These are phyloP conservation scores for Phacellophora camtschatica DNA, from an alignment of 30 jellyfish, hydroid and myxozoan genomes.

Conservation along the genomic window DNA sequence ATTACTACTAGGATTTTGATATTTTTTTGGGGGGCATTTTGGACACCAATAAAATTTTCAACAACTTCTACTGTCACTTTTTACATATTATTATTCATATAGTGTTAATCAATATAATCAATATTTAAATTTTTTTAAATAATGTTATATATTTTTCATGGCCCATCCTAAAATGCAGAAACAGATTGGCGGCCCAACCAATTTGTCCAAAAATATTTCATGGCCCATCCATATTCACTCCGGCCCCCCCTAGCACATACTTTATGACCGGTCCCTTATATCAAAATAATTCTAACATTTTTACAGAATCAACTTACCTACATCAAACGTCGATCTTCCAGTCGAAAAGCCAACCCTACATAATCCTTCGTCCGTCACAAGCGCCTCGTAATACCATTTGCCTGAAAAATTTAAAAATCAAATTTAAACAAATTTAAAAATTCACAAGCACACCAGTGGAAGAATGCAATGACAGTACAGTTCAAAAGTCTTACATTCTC, in stretches of 20 bases:
- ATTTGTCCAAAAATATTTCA: too few relatives aligned
- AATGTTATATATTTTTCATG: not conserved
- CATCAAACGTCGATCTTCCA: conserved; percentile 86
- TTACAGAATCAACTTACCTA: conserved; percentile 94
- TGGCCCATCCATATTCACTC: not conserved
- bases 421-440: not conserved
- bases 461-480: too few relatives aligned
- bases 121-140: too few relatives aligned
- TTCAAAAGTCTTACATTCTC: too few relatives aligned
- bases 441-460: not conserved
- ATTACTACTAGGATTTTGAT: too few relatives aligned
- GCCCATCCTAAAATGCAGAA: not conserved
- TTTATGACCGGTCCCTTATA: too few relatives aligned
- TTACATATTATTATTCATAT: too few relatives aligned
- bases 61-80: too few relatives aligned
- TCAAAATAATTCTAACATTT: too few relatives aligned
- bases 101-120: too few relatives aligned
- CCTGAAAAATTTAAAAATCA: conserved; percentile 41
- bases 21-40: too few relatives aligned
- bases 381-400: conserved; percentile 88
- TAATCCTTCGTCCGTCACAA: conserved; percentile 96
- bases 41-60: too few relatives aligned
- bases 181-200: not conserved
- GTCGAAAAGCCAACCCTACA: conserved; percentile 98
- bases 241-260: not conserved